Percentiles rank a stretch among this genome's conserved stretches.
Evolutionary conservation across 2,113 vertebrate species (phyloP).

Genomic region (Oreocharis arfaki): DNA sequence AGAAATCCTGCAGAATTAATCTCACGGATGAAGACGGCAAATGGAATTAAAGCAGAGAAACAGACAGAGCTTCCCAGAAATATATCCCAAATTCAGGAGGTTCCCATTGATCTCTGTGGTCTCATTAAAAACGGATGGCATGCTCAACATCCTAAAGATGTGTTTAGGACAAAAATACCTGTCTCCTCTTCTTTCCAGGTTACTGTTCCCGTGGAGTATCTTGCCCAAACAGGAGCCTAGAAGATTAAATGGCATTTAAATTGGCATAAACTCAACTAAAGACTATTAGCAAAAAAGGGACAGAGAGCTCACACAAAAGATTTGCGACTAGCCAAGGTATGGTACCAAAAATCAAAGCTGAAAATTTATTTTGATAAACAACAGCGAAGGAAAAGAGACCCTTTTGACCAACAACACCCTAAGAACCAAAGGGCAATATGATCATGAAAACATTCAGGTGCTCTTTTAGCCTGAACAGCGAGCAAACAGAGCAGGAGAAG

Average conservation of each 20-base stretch:
- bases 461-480: rapidly evolving
- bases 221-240: not conserved
- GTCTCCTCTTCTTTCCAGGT: not conserved
- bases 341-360: rapidly evolving
- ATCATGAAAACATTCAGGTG: rapidly evolving
- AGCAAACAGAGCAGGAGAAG: not conserved
- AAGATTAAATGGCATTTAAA: not conserved
- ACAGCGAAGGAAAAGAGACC: rapidly evolving
- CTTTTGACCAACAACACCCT: not conserved
- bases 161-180: not conserved
- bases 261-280: not conserved
- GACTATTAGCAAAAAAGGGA: not conserved
- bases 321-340: rapidly evolving
- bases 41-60: not conserved
- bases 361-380: not conserved
- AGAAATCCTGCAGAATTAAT: not conserved
- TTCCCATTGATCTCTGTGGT: rapidly evolving
- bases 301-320: not conserved
- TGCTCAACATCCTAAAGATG: not conserved
- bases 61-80: not conserved
- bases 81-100: not conserved
- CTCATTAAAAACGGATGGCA: rapidly evolving
- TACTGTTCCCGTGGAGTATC: not conserved
- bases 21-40: not conserved
- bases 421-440: rapidly evolving